A percentile compares a stretch with the other conserved stretches of the same genome.
These are phyloP conservation scores for Oncorhynchus mykiss DNA, from an alignment of 2,113 vertebrate genomes.

Conservation along the genomic window DNA sequence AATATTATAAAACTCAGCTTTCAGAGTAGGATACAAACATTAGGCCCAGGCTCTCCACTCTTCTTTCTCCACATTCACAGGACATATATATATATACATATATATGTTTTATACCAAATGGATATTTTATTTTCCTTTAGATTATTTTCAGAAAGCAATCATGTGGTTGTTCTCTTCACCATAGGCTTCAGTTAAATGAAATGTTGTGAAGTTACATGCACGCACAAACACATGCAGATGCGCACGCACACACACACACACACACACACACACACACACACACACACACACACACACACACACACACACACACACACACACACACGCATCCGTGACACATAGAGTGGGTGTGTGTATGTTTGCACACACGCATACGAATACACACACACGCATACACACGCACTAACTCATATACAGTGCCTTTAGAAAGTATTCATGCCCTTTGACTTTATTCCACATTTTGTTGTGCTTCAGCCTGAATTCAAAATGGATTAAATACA, in stretches of 20 bases:
- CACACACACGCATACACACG: neutral
- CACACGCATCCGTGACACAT: neutral
- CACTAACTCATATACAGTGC: neutral
- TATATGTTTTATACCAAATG: conserved; percentile 27
- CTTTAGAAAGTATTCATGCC: no score
- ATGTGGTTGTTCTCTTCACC: conserved; percentile 20
- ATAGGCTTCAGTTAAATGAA: conserved; percentile 44
- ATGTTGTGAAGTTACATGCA: conserved; percentile 34
- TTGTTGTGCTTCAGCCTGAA: no score
- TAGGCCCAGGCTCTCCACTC: conserved; percentile 12
- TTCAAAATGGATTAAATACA: neutral
- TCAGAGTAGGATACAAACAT: conserved; percentile 25
- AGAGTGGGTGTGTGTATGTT: no score
- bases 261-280: conserved; percentile 8
- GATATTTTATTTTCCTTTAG: conserved; percentile 27
- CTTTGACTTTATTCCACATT: no score
- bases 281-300: conserved; percentile 14
- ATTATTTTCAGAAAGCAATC: conserved; percentile 43
- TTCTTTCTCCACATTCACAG: conserved; percentile 23
- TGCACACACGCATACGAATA: neutral
- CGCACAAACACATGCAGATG: no score
- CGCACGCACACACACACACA: neutral
- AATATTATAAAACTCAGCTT: conserved; percentile 1
- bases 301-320: conserved; percentile 16
- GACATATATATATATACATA: neutral